Conservation (phyloP, 2,113 vertebrate genomes). For the Caloenas nicobarica region DNA sequence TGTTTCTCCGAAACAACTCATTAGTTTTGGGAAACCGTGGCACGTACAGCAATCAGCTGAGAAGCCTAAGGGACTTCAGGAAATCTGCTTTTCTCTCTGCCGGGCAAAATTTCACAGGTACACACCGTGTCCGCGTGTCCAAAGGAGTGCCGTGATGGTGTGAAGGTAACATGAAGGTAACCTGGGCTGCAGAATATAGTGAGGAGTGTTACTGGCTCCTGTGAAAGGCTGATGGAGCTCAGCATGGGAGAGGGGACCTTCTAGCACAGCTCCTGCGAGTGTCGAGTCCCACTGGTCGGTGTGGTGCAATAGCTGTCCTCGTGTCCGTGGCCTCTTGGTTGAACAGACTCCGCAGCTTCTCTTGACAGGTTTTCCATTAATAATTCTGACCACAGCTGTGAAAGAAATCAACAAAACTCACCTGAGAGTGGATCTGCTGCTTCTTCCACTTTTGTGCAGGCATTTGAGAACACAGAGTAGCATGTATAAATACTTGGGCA, state of each 20-base stretch:
- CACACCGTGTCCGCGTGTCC: not conserved
- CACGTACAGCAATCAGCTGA: not conserved
- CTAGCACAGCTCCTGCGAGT: not conserved
- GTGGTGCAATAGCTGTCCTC: not conserved
- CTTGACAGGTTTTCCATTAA: not conserved
- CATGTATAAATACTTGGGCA: fast-evolving
- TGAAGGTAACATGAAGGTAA: not conserved
- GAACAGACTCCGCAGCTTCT: not conserved
- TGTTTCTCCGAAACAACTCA: conserved; percentile 2
- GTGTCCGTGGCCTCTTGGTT: not conserved
- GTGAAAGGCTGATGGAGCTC: not conserved
- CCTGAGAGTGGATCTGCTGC: not conserved
- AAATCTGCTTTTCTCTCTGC: not conserved
- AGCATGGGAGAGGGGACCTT: not conserved
- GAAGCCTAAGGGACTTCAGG: not conserved
- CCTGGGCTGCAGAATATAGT: not conserved
- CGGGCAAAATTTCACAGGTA: not conserved
- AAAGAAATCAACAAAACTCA: not conserved
- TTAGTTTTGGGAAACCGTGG: not conserved
- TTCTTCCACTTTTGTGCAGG: not conserved
- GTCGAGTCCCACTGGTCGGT: fast-evolving
- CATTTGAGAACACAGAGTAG: not conserved
- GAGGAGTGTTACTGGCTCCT: not conserved
- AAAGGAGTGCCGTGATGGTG: fast-evolving
- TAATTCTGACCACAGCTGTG: not conserved